Evolutionary conservation across 2,888 invertebrate genomes (phyloP).

Genomic region (Incurvaria masculella): DNA sequence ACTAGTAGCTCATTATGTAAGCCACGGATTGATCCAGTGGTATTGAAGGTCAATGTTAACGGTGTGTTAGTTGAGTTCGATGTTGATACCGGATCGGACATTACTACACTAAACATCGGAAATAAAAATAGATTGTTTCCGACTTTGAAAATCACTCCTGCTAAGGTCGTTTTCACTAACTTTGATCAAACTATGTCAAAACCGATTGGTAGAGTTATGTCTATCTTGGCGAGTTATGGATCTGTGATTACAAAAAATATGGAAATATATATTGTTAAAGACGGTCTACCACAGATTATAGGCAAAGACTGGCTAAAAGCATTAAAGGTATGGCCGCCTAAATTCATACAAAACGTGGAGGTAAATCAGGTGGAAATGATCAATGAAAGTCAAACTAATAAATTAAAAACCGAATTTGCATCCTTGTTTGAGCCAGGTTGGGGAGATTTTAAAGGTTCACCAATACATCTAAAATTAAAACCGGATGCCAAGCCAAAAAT

Average conservation of each 20-base stretch:
- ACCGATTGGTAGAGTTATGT: background rate
- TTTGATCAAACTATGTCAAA: background rate
- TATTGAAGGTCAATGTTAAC: background rate
- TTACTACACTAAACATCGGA: conserved; percentile 6
- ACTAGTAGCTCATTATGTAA: conserved; percentile 4
- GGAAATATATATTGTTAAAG: conserved; percentile 5
- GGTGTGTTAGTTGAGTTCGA: conserved; percentile 4
- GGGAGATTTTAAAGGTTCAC: conserved; percentile 9
- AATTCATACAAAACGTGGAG: conserved; percentile 3
- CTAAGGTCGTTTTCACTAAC: conserved; percentile 3
- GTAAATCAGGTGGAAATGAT: background rate
- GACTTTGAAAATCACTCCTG: conserved; percentile 2
- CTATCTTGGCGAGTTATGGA: too few species aligned
- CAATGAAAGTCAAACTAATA: background rate
- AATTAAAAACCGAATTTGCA: conserved; percentile 4
- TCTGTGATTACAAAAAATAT: conserved; percentile 3
- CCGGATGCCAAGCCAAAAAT: background rate
- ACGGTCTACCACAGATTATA: conserved; percentile 7
- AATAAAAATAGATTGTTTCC: background rate
- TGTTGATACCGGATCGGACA: conserved; percentile 9
- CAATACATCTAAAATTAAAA: conserved; percentile 6
- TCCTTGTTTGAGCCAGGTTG: conserved; percentile 12
- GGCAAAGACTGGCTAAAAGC: conserved; percentile 3
- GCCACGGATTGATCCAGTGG: conserved; percentile 6
- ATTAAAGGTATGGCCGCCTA: conserved; percentile 7